These are phyloP conservation scores for Serranus cabrilla DNA, from an alignment of 2,797 vertebrate genomes.

Conservation along the genomic window DNA sequence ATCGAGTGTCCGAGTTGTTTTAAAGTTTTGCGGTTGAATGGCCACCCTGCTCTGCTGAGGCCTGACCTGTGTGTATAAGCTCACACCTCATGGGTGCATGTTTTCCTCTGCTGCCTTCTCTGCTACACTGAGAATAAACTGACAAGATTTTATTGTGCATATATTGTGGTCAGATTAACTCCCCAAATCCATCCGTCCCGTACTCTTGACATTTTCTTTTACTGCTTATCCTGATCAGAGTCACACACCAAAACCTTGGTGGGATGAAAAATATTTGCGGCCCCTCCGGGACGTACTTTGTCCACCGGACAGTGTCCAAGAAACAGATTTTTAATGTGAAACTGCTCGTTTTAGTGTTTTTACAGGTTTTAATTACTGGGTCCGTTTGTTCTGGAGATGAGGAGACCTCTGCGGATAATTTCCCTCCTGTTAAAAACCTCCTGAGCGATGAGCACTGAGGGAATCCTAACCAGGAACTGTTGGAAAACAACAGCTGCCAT, in stretches of 20 bases:
- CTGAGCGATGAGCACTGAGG: too few relatives aligned
- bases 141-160: neutral
- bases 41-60: neutral
- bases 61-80: neutral
- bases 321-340: too few relatives aligned
- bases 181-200: neutral
- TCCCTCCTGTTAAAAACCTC: too few relatives aligned
- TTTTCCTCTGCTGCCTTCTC: neutral
- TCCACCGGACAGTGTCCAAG: too few relatives aligned
- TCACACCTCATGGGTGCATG: neutral
- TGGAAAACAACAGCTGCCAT: too few relatives aligned
- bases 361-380: too few relatives aligned
- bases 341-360: too few relatives aligned
- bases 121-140: neutral
- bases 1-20: conserved; percentile 2
- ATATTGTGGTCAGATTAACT: neutral
- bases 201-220: neutral
- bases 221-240: neutral
- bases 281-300: too few relatives aligned
- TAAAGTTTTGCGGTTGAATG: conserved; percentile 6
- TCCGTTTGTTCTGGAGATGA: too few relatives aligned
- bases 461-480: too few relatives aligned
- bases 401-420: too few relatives aligned
- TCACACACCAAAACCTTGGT: neutral
- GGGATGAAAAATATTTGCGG: too few relatives aligned